Base-by-base conservation (phyloP, 2,797 vertebrate genomes). In the Erethizon dorsatum region DNA sequence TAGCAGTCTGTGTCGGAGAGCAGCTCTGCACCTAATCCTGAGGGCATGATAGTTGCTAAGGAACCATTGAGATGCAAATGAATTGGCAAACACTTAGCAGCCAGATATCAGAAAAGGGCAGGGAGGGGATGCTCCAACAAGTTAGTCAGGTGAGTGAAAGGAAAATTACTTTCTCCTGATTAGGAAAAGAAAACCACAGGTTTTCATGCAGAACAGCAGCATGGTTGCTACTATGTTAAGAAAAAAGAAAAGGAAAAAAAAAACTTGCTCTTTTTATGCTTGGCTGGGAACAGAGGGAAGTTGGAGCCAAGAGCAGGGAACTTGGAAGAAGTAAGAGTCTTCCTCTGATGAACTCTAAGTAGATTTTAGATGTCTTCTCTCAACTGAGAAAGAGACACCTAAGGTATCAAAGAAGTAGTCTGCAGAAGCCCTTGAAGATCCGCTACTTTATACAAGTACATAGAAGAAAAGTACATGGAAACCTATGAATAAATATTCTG, bases 31-130 rank as follows among this genome's bases (percentile, higher is more conserved):
- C 94, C 92, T 94, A 93, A 96, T 94, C 94, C 92, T 24, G 57
- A 90, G 90, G 86, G 84, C 75, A 57, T 14, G 92, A 96, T 95
- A 97, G 97, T 97, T 98, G 97, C 98, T 98, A 98, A 97, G 97
- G 83, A 97, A 97, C 97, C 93, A 98, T 93, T 97, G 96, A 97
- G 93, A 98, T 98, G 97, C 97, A 97, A 98, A 98, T 97, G 94
- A 97, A 87, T 54, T 89, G 95, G 97, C 97, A 98, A 97, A 96
- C 96, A 96, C 94, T 88, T 96, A 92, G 90, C 94, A 77, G 95
- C 73, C 65, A 97, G 93, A 78, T 96, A 95, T 88, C 94, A 92
- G 95, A 94, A 94, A 96, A 85, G 90, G 96, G 95, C 87, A 88
- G 79, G 96, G 87, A 95, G 90, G 89, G 59, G 95, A 97, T 73